Percentiles rank a stretch among this genome's conserved stretches.
These are phyloP conservation scores for Xenus cinereus DNA, from an alignment of 2,113 vertebrate species.

Conservation along the genomic window DNA sequence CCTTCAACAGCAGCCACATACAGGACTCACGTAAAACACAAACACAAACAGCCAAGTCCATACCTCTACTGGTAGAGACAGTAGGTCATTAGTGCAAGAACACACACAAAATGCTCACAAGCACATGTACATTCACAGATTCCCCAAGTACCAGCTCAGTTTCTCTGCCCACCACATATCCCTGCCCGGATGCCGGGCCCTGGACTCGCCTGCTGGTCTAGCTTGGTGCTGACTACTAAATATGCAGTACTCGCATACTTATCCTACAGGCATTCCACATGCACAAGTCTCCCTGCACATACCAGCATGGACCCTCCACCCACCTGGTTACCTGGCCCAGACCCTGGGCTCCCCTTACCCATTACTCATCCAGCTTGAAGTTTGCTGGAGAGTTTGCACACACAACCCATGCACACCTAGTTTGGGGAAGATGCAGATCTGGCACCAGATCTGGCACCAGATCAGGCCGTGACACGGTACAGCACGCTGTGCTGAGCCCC, in stretches of 20 bases:
- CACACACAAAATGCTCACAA: fast-evolving
- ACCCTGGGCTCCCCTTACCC: fast-evolving
- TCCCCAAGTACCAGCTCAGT: fast-evolving
- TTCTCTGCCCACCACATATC: fast-evolving
- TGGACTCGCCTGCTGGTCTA: not conserved
- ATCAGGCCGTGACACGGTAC: not conserved
- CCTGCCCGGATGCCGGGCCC: no score
- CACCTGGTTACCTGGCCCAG: not conserved
- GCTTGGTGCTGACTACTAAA: not conserved
- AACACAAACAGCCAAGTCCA: no score
- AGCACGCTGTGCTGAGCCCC: fast-evolving
- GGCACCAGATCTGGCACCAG: not conserved
- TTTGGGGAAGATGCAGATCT: not conserved
- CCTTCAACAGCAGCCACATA: not conserved
- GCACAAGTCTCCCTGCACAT: fast-evolving
- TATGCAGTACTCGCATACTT: fast-evolving
- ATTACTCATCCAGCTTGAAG: not conserved
- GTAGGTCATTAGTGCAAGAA: not conserved
- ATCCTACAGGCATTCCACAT: not conserved
- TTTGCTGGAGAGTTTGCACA: not conserved
- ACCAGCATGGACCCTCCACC: no score
- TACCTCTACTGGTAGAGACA: not conserved
- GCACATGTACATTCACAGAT: not conserved
- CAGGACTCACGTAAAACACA: not conserved
- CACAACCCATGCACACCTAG: no score